Evolutionary conservation across 2,888 invertebrate species (phyloP), one percentile per base, ranked within the genome.

Genomic region (Chymomyza procnemis): DNA sequence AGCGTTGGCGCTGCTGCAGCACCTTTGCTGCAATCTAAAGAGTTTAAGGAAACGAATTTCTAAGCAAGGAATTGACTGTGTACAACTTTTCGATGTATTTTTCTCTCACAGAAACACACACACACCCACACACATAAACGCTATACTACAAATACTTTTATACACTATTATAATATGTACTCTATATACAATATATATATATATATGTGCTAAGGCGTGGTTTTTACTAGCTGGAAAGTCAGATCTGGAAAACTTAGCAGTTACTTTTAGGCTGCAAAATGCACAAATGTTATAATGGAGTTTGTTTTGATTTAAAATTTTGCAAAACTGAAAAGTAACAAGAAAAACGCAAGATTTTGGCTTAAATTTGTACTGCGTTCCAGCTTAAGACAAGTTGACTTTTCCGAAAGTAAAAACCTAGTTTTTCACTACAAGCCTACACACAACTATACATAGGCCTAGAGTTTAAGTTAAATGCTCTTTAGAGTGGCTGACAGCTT

Each of bases 41-140:
- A 91, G 75, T 90, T 91, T 75, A 87, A 89, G 64, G 90, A 91
- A 82, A 91, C 90, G 18, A 90, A 89, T 73, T 91, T 91, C 75
- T 91, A 86, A 85, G 69, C 66, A 18, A 12, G 58, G 64, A 57
- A 58, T 64, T 57, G 64, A 64, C 50, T 58, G 58, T 18, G 56
- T 30, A 57, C 34, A 67, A 64, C 68, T 70, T 68, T 66, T 50
- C 62, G 55, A 60, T 47, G 64, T 26, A 46, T 50, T 60, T 55
- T 55, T 66, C 22, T 63, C 22, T 19, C 66, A 61, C 59, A 67
- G 52, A 56, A 56, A 61, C 46, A 64, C 6, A 57, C 9, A 41
- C 12, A 41, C 34, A 26, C 66, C 61, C 59, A 67, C 55, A 56
- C 58, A 61, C 46, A 64, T 5, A 57, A 41, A 41, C 12, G 12